Evolutionary conservation across 2,888 invertebrate species (phyloP).

Genomic region (Prionchulus punctatus): DNA sequence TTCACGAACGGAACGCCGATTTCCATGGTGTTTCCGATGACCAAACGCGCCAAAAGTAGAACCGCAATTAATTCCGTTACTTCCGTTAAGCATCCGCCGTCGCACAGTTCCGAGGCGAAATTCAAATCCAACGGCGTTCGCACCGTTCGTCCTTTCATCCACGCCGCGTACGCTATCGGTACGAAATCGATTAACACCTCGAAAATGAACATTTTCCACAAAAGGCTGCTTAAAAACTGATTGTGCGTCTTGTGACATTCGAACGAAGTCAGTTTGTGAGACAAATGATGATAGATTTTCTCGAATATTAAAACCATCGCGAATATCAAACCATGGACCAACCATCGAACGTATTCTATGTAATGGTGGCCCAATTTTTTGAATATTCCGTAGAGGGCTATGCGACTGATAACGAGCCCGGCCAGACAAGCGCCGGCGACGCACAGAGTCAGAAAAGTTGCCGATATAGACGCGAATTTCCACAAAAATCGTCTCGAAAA

Average conservation of each 20-base stretch:
- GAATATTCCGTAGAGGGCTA: neutral
- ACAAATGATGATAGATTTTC: neutral
- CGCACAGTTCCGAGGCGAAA: neutral
- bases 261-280: neutral
- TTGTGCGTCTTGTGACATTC: neutral
- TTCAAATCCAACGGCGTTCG: neutral
- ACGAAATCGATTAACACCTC: neutral
- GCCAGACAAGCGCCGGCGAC: conserved; percentile 2
- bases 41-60: too few species aligned
- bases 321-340: neutral
- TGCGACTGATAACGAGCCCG: neutral
- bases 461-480: neutral
- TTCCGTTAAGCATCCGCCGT: too few species aligned
- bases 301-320: neutral
- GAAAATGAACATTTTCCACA: neutral
- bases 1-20: too few species aligned
- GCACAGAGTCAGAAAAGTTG: conserved; percentile 1
- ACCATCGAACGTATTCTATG: neutral
- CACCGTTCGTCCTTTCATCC: neutral
- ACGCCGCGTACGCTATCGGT: neutral
- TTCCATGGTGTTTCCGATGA: too few species aligned
- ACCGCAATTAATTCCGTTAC: too few species aligned
- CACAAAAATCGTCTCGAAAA: neutral
- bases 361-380: neutral
- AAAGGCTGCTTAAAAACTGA: neutral